Evolutionary conservation across 2,888 invertebrate species (phyloP), one percentile per base, ranked within the genome.

Genomic region (Acleris emargana): DNA sequence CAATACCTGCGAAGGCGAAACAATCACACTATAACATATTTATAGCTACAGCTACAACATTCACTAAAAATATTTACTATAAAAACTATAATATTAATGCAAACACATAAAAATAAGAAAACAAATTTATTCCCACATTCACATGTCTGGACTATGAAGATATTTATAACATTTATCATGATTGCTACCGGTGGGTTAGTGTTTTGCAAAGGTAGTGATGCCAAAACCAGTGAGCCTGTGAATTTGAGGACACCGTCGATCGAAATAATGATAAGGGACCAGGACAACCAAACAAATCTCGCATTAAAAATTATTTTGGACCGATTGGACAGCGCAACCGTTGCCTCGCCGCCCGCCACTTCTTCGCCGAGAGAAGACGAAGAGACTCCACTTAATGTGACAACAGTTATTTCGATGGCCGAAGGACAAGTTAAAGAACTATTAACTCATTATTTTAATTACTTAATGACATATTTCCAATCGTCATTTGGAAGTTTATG

Each of bases 1-100:
- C 38, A 38, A 38, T 38, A 45, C 16, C 6, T 45, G 17, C 6
- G 45, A n/a, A 45, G n/a, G 38, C 17, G 16, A 17, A 45, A 7
- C 54, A 42, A 54, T 22, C 16, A 42, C 42, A 16, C 53, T 32
- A 52, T 17, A 17, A 38, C 17, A 50, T 54, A 7, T 54, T 54
- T 54, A 42, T 54, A 42, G 54, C 54, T 42, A 11, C 18, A 13
- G 18, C 38, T 13, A 42, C 42, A 7, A n/a, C 17, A 45, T 45
- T 45, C 17, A n/a, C 17, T 45, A 45, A 45, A 45, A 17, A 17
- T 17, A 45, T 45, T 43, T 43, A 43, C n/a, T 45, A 45, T 45
- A 16, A 45, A 45, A 45, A 13, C 3, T 13, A 38, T 13, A 38
- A 38, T n/a, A 17, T n/a, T n/a, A 7, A 7, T 1, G 45, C 6